A percentile compares a stretch with the other conserved stretches of the same genome.
phyloP scores from a whole-genome alignment of 2,888 invertebrate species.

The Eupelmus urozonus region DNA sequence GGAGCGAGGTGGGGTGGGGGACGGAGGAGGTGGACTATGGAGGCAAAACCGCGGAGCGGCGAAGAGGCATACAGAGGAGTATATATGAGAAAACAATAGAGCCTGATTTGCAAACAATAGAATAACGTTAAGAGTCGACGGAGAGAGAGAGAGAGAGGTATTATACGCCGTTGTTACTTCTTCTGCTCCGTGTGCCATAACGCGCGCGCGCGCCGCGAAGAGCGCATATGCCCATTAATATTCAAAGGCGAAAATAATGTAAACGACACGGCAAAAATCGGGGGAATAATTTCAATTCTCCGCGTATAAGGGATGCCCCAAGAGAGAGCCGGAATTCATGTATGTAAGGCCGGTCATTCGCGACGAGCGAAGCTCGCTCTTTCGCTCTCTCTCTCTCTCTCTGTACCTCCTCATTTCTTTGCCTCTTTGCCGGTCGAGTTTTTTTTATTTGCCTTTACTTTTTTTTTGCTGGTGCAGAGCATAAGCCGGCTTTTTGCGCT shows the following conservation, averaged over 20 bases:
- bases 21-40: conserved; percentile 7
- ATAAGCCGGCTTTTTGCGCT: conserved; percentile 51
- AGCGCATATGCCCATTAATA: conserved; percentile 78
- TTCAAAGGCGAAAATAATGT: conserved; percentile 78
- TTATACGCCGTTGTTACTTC: conserved; percentile 74
- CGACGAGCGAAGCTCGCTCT: too few relatives aligned
- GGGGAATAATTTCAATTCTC: conserved; percentile 77
- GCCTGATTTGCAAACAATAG: conserved; percentile 78
- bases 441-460: conserved; percentile 1
- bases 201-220: conserved; percentile 64
- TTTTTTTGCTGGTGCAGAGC: conserved; percentile 21
- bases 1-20: conserved; percentile 15
- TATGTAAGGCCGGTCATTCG: conserved; percentile 42
- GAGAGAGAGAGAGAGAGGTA: too few relatives aligned
- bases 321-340: conserved; percentile 60
- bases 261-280: conserved; percentile 77
- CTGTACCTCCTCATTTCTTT: conserved; percentile 46
- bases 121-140: conserved; percentile 77
- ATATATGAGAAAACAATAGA: conserved; percentile 78
- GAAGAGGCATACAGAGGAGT: conserved; percentile 56
- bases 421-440: neutral
- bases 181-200: conserved; percentile 69
- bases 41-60: neutral
- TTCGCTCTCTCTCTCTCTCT: neutral
- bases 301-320: conserved; percentile 58